Conservation (phyloP, 2,888 invertebrate genomes). For the Mamestra brassicae region DNA sequence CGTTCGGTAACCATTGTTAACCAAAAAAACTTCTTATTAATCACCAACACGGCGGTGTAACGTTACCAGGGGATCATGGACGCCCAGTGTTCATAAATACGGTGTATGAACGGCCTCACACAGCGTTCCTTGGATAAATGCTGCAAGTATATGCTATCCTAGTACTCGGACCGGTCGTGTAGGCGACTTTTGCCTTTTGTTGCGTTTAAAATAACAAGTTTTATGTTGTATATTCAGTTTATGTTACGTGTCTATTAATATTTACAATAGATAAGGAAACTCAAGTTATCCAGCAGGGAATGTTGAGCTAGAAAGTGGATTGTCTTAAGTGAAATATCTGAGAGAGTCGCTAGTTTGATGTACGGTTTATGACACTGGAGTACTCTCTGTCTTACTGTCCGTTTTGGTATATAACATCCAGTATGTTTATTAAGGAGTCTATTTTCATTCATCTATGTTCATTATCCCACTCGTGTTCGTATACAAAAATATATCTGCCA, state of each 20-base stretch:
- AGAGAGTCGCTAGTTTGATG: slow-evolving; percentile 18
- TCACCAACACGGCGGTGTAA: slow-evolving; percentile 81
- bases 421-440: background rate
- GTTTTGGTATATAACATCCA: background rate
- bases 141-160: slow-evolving; percentile 71
- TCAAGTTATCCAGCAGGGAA: slow-evolving; percentile 38
- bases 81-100: slow-evolving; percentile 87
- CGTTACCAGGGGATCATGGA: slow-evolving; percentile 84
- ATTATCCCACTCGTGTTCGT: background rate
- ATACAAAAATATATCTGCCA: background rate
- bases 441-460: background rate
- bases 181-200: slow-evolving; percentile 78
- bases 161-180: slow-evolving; percentile 80
- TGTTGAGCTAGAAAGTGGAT: slow-evolving; percentile 51
- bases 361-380: slow-evolving; percentile 17
- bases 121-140: slow-evolving; percentile 84
- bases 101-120: slow-evolving; percentile 87
- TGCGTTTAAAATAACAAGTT: slow-evolving; percentile 67
- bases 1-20: slow-evolving; percentile 57
- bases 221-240: slow-evolving; percentile 66
- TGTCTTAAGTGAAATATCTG: slow-evolving; percentile 47
- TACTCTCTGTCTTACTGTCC: slow-evolving; percentile 31
- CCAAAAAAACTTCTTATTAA: slow-evolving; percentile 78
- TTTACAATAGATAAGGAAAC: slow-evolving; percentile 65
- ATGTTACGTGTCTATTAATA: slow-evolving; percentile 66